These are phyloP conservation scores for Laothoe populi DNA, from an alignment of 2,888 invertebrate species.

Conservation along the genomic window DNA sequence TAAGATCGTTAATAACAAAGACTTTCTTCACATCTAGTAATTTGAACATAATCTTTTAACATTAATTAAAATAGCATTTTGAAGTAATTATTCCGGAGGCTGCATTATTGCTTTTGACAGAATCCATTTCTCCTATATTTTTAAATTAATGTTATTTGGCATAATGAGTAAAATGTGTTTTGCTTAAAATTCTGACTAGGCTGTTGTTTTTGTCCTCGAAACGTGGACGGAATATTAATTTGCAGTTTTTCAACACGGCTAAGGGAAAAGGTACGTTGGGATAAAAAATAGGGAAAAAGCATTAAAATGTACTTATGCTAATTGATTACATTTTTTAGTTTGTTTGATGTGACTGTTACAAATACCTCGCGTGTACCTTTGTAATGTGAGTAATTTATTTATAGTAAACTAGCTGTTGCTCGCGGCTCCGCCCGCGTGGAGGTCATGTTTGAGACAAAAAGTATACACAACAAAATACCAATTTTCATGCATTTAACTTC, in stretches of 20 bases:
- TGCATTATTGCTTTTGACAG: neutral
- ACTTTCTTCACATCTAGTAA: neutral
- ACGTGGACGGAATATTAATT: constrained; percentile 23
- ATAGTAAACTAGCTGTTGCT: too few species aligned
- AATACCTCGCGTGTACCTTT: neutral
- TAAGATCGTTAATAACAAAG: neutral
- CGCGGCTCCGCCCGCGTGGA: too few species aligned
- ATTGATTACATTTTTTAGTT: neutral
- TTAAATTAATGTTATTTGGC: constrained; percentile 6
- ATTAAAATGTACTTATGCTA: neutral
- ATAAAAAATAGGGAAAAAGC: neutral
- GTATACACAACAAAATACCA: too few species aligned
- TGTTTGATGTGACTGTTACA: neutral
- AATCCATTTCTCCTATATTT: neutral
- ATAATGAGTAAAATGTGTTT: constrained; percentile 23
- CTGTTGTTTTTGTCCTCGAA: constrained; percentile 11
- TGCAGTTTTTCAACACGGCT: constrained; percentile 12
- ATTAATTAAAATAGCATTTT: neutral
- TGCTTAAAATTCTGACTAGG: constrained; percentile 19
- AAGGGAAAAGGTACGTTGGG: neutral
- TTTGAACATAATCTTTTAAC: neutral
- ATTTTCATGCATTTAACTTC: too few species aligned
- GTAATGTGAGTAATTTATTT: neutral
- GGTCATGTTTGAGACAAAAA: too few species aligned
- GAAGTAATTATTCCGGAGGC: neutral